These are phyloP conservation scores for Otis tarda DNA, from an alignment of 2,113 vertebrate species.

Conservation along the genomic window DNA sequence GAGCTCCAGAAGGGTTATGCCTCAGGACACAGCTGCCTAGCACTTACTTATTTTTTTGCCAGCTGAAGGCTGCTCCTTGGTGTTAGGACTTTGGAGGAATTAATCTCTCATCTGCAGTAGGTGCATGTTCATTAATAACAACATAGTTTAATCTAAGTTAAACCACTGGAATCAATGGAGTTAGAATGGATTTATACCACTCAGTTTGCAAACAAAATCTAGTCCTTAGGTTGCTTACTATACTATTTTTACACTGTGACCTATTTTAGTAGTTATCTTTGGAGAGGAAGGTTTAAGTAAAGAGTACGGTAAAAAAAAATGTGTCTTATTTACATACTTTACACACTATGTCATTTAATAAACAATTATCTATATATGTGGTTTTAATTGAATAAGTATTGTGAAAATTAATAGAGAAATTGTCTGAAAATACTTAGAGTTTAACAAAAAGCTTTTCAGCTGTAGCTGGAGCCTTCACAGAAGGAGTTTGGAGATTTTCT, in stretches of 20 bases:
- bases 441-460: background rate
- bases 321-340: background rate
- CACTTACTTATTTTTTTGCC: background rate
- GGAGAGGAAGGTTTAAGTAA: slow-evolving; percentile 12
- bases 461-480: background rate
- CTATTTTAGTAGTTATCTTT: slow-evolving; percentile 56
- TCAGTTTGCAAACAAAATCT: background rate
- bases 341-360: background rate
- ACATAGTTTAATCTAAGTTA: background rate
- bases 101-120: background rate
- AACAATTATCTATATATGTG: background rate
- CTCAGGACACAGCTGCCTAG: background rate
- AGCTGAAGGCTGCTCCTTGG: background rate
- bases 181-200: background rate
- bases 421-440: background rate
- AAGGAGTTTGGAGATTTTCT: background rate
- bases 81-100: background rate
- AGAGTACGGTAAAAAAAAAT: background rate
- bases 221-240: slow-evolving; percentile 20
- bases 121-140: background rate
- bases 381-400: background rate
- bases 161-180: background rate
- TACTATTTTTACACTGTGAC: slow-evolving; percentile 59
- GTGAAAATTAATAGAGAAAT: background rate
- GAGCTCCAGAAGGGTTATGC: background rate